phyloP scores from a whole-genome alignment of 2,797 vertebrate genomes.

The Valencia hispanica region DNA sequence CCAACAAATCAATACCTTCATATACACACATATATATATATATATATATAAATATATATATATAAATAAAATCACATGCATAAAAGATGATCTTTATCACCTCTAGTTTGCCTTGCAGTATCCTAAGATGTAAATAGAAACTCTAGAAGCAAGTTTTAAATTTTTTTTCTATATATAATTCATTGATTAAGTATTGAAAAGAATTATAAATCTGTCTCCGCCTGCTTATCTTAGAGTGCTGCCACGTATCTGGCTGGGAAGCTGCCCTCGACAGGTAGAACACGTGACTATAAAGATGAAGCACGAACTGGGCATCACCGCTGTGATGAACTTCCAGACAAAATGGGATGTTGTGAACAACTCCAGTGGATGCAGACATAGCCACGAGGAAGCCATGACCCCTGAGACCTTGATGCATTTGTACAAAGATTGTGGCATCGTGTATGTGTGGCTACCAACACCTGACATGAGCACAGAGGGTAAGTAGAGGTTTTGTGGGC shows the following conservation, averaged over 20 bases:
- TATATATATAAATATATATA: too few relatives aligned
- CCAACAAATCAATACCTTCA: too few relatives aligned
- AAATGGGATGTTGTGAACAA: constrained; percentile 93
- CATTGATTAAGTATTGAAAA: background rate
- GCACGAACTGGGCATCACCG: constrained; percentile 90
- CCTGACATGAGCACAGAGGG: constrained; percentile 98
- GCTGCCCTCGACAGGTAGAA: constrained; percentile 93
- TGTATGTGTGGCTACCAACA: constrained; percentile 95
- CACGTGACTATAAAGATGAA: constrained; percentile 94
- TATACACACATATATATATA: too few relatives aligned
- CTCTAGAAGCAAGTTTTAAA: too few relatives aligned
- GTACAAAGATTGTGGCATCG: constrained; percentile 89
- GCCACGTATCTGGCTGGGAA: constrained; percentile 93
- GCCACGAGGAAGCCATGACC: constrained; percentile 85
- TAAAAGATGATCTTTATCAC: too few relatives aligned
- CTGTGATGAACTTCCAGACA: constrained; percentile 98
- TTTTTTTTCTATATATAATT: background rate
- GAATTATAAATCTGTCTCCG: background rate
- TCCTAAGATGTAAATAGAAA: too few relatives aligned
- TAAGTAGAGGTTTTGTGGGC: constrained; percentile 58
- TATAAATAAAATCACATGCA: too few relatives aligned
- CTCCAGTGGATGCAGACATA: constrained; percentile 88
- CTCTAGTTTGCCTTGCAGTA: too few relatives aligned
- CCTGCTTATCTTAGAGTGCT: constrained; percentile 83
- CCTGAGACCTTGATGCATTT: constrained; percentile 89